These are phyloP conservation scores for Prolemur simus DNA, from an alignment of 2,113 vertebrate genomes.

Conservation along the genomic window DNA sequence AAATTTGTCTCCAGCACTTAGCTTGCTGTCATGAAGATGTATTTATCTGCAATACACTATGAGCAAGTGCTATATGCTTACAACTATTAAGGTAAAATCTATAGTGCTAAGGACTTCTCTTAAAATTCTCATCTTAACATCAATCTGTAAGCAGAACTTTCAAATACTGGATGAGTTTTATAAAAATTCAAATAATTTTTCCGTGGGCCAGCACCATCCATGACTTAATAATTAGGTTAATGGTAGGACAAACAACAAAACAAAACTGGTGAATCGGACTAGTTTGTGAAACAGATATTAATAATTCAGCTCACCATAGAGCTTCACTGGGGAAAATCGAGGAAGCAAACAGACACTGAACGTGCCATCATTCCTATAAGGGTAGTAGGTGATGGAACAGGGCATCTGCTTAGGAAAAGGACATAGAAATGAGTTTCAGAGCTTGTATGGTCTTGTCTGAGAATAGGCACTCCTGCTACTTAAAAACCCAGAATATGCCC, in stretches of 20 bases:
- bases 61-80: neutral
- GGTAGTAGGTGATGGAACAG: neutral
- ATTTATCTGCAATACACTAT: neutral
- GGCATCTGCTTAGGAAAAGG: neutral
- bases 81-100: neutral
- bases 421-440: neutral
- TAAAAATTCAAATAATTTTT: neutral
- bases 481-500: neutral
- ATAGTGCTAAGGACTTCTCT: neutral
- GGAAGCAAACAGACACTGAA: neutral
- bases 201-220: neutral
- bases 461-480: neutral
- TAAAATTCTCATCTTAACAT: neutral
- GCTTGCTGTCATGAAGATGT: neutral
- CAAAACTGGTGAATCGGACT: neutral
- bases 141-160: neutral
- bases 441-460: neutral
- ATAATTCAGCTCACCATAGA: neutral
- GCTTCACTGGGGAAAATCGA: neutral
- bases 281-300: neutral
- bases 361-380: neutral
- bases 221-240: neutral
- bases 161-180: conserved; percentile 5
- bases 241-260: neutral
- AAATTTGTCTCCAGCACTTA: neutral